phyloP scores from a whole-genome alignment of 2,797 vertebrate genomes.

The Takifugu rubripes region DNA sequence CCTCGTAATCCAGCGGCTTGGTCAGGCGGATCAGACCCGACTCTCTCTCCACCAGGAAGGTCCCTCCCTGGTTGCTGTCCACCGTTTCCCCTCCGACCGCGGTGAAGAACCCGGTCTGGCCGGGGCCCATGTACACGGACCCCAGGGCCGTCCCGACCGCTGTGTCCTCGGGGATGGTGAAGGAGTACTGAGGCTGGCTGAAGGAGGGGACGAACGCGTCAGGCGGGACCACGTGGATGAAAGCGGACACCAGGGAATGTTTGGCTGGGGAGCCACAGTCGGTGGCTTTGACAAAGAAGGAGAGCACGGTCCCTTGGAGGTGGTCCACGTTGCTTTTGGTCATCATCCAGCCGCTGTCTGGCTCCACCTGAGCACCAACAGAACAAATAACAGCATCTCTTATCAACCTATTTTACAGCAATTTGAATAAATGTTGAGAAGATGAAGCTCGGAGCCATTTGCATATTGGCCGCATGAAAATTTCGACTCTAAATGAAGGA shows the following conservation, averaged over 20 bases:
- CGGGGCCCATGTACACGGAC: conserved; percentile 84
- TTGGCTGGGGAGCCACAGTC: conserved; percentile 88
- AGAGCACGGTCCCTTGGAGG: conserved; percentile 88
- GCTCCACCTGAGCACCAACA: conserved; percentile 71
- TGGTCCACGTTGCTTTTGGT: conserved; percentile 89
- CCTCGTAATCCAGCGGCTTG: conserved; percentile 88
- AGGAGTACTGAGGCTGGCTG: conserved; percentile 94
- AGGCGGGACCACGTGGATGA: conserved; percentile 89
- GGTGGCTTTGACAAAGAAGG: conserved; percentile 92
- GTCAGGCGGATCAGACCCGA: conserved; percentile 85
- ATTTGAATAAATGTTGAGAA: no score
- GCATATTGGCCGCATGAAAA: neutral
- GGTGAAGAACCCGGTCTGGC: conserved; percentile 76
- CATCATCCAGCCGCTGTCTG: conserved; percentile 90
- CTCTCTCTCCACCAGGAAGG: conserved; percentile 88
- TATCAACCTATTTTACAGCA: neutral
- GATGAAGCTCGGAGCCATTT: neutral
- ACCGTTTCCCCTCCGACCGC: conserved; percentile 82
- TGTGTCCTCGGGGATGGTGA: conserved; percentile 91
- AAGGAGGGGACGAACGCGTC: conserved; percentile 89
- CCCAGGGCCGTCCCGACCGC: conserved; percentile 87
- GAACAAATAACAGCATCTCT: neutral
- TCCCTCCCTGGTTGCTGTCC: conserved; percentile 87
- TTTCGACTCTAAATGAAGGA: neutral
- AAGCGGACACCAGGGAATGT: conserved; percentile 88